These are phyloP conservation scores for Protosalanx chinensis DNA, from an alignment of 2,797 vertebrate species.

Conservation along the genomic window DNA sequence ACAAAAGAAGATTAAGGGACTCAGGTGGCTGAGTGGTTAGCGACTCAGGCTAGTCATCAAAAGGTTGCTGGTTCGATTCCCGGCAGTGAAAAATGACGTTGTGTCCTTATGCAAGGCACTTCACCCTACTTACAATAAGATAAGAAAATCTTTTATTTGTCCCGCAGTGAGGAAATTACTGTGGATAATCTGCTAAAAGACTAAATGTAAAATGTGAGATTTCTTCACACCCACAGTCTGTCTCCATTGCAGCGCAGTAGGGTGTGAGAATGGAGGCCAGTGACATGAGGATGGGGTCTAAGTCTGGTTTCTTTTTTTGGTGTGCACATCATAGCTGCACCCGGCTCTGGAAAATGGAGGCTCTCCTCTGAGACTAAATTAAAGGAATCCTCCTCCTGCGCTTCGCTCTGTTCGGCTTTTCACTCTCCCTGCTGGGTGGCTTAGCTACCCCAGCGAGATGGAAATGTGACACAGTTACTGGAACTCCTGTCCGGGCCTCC, in stretches of 20 bases:
- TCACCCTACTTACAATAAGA: too few species aligned
- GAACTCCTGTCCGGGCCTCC: slow-evolving; percentile 61
- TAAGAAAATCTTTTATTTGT: too few species aligned
- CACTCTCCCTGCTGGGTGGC: slow-evolving; percentile 55
- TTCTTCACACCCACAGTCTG: slow-evolving; percentile 35
- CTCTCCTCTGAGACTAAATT: slow-evolving; percentile 66
- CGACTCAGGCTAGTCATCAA: too few species aligned
- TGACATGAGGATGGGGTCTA: slow-evolving; percentile 36
- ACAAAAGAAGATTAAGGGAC: slow-evolving; percentile 10
- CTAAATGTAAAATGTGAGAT: too few species aligned
- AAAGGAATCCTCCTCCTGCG: slow-evolving; percentile 55
- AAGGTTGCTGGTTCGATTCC: too few species aligned
- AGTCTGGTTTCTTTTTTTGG: slow-evolving; percentile 51
- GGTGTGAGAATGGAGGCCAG: slow-evolving; percentile 45
- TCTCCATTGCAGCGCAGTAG: slow-evolving; percentile 43
- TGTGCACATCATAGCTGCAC: too few species aligned
- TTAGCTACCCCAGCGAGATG: slow-evolving; percentile 65
- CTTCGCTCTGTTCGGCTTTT: slow-evolving; percentile 44
- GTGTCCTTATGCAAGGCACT: too few species aligned
- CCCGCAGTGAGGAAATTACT: too few species aligned
- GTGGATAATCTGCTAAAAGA: too few species aligned
- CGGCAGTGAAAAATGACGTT: too few species aligned
- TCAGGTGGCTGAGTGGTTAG: too few species aligned
- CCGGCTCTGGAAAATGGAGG: slow-evolving; percentile 44
- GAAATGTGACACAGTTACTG: slow-evolving; percentile 69